These are phyloP conservation scores for Acronicta aceris DNA, from an alignment of 2,888 invertebrate species.

Conservation along the genomic window DNA sequence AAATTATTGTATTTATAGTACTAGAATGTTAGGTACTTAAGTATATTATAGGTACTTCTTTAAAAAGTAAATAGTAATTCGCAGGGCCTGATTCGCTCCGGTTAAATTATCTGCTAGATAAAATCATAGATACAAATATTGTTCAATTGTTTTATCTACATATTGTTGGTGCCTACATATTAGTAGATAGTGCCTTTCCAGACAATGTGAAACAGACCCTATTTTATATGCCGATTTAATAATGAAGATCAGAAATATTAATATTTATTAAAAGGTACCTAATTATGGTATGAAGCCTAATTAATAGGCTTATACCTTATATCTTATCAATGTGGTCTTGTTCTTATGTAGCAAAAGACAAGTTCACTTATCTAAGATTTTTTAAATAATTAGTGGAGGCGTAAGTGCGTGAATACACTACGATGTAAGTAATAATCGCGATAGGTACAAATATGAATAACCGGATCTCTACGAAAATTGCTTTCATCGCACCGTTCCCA, in stretches of 20 bases:
- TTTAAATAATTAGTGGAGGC: constrained; percentile 4
- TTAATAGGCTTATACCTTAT: neutral
- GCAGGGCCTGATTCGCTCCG: too few relatives aligned
- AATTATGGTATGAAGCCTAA: neutral
- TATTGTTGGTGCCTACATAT: too few relatives aligned
- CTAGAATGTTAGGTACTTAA: too few relatives aligned
- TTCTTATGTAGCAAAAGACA: neutral
- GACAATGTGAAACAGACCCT: too few relatives aligned
- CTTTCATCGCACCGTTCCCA: constrained; percentile 33
- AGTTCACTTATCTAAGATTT: neutral
- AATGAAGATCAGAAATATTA: neutral
- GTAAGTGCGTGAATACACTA: constrained; percentile 31
- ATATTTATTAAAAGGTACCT: neutral
- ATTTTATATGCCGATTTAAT: neutral
- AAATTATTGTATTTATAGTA: too few relatives aligned
- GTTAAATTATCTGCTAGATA: too few relatives aligned
- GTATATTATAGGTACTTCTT: too few relatives aligned
- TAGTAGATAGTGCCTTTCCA: too few relatives aligned
- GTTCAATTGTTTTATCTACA: too few relatives aligned
- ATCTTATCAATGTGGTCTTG: neutral
- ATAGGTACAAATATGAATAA: constrained; percentile 22
- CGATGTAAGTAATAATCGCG: constrained; percentile 20
- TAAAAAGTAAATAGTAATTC: too few relatives aligned
- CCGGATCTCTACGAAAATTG: constrained; percentile 38
- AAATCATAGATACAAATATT: too few relatives aligned